phyloP scores from a whole-genome alignment of 2,888 invertebrate species.

The Cremastobaeus sp. region DNA sequence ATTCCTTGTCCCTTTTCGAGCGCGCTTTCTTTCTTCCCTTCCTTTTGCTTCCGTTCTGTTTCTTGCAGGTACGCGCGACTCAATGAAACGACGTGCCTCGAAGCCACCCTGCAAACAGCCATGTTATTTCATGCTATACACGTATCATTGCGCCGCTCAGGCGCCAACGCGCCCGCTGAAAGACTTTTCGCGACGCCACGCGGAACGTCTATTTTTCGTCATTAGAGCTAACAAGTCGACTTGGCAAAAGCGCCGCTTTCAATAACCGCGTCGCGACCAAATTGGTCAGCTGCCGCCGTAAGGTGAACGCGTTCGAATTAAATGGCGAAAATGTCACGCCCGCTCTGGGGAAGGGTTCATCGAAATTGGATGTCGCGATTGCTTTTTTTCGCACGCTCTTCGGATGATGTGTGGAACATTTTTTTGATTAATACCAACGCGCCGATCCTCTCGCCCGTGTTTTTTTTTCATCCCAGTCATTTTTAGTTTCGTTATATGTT shows the following conservation, averaged over 20 bases:
- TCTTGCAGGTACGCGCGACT: constrained; percentile 54
- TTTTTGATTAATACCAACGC: constrained; percentile 44
- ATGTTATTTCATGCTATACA: constrained; percentile 54
- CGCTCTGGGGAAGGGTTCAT: neutral
- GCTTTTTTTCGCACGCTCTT: constrained; percentile 26
- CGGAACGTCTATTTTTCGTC: constrained; percentile 47
- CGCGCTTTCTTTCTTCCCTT: constrained; percentile 47
- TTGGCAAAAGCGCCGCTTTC: constrained; percentile 24
- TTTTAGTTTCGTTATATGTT: neutral
- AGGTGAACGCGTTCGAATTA: constrained; percentile 23
- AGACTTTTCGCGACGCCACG: constrained; percentile 45
- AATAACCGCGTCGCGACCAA: neutral
- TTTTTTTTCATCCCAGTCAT: constrained; percentile 1
- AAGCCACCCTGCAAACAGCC: constrained; percentile 48
- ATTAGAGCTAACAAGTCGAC: constrained; percentile 50
- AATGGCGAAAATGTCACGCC: constrained; percentile 42
- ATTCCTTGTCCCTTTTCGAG: constrained; percentile 65
- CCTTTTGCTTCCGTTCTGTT: constrained; percentile 53
- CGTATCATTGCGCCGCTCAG: constrained; percentile 34
- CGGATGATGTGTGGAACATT: constrained; percentile 38
- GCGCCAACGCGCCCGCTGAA: too few relatives aligned
- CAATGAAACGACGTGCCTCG: constrained; percentile 42
- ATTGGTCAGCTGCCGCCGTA: constrained; percentile 35
- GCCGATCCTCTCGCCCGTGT: constrained; percentile 1
- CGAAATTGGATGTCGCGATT: constrained; percentile 46